Conservation (phyloP, 2,113 vertebrate species). For the Triplophysa tibetana region DNA sequence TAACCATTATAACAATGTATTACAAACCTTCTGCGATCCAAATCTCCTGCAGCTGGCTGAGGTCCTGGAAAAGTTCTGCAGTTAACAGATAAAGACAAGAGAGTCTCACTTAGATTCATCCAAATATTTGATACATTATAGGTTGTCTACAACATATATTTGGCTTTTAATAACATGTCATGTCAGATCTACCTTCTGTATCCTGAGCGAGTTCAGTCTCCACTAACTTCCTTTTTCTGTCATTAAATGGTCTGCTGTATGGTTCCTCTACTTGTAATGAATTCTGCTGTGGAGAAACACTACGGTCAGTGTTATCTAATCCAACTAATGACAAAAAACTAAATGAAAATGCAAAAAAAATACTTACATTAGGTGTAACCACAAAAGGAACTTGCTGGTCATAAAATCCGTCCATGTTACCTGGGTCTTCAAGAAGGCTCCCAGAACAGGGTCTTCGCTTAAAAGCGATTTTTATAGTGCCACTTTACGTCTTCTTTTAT, state of each 20-base stretch:
- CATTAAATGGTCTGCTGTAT: constrained; percentile 74
- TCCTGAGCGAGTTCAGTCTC: constrained; percentile 93
- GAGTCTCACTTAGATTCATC: background rate
- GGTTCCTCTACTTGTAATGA: constrained; percentile 78
- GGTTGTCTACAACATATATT: background rate
- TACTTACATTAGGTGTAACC: constrained; percentile 87
- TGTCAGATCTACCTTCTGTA: constrained; percentile 84
- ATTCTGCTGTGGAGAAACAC: constrained; percentile 58
- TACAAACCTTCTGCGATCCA: constrained; percentile 91
- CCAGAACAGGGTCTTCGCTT: constrained; percentile 59
- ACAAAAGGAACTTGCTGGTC: constrained; percentile 96
- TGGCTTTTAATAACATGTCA: constrained; percentile 5
- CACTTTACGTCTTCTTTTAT: constrained; percentile 40
- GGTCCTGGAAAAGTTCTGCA: constrained; percentile 95
- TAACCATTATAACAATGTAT: background rate
- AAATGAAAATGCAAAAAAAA: background rate
- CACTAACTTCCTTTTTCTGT: constrained; percentile 92
- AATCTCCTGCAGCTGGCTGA: constrained; percentile 96
- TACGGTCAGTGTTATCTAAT: constrained; percentile 9
- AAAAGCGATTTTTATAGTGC: constrained; percentile 59
- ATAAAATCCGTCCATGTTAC: constrained; percentile 94
- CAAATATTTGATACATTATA: background rate
- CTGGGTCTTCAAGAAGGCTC: constrained; percentile 57
- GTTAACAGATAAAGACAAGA: constrained; percentile 13
- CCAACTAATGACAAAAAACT: background rate